Evolutionary conservation across 2,113 vertebrate genomes (phyloP), one percentile per base, ranked within the genome.

Genomic region (Tupaia chinensis): DNA sequence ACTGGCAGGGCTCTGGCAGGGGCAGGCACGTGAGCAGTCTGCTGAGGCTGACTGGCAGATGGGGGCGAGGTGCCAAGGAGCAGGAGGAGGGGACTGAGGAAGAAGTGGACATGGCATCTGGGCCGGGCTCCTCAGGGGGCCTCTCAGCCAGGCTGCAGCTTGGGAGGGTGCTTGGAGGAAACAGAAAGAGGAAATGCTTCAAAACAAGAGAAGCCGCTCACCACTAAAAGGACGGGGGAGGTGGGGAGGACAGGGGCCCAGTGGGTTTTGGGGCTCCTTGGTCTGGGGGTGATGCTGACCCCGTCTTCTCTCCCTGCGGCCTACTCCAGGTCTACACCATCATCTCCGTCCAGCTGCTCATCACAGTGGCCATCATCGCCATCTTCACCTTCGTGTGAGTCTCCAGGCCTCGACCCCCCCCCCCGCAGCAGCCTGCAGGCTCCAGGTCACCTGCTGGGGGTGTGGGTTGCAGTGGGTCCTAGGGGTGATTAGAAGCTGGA

Each of bases 321-420:
- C 70, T 97, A 80, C 97, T 12, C 56, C 98, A 99, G 99, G 99
- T 99, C 60, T 99, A 99, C 29, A 95, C 99, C 80, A 99, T 99
- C 98, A 98, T 99, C 96, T 98, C 99, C 0, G 83, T 98, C 61
- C 99, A 99, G 98, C 98, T 99, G 69, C 97, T 99, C 5, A 77
- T 99, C 97, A 99, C 99, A 0, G 98, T 99, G 81, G 99, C 98
- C 81, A 98, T 99, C 87, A 99, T 99, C 0, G 98, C 99, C 0
- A 61, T 99, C 96, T 99, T 99, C 98, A 99, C 99, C 69, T 99
- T 98, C 2, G 98, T 98, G 98, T 99, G 96, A 99, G 99, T 98
- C 34, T 95, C 60, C 25, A 15, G 58, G 73, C 80, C 77, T 74
- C 17, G 9, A 32, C 32, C 32, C 23, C 0, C 4, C 74, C 17